These are phyloP conservation scores for Rhea pennata DNA, from an alignment of 2,113 vertebrate genomes.

Conservation along the genomic window DNA sequence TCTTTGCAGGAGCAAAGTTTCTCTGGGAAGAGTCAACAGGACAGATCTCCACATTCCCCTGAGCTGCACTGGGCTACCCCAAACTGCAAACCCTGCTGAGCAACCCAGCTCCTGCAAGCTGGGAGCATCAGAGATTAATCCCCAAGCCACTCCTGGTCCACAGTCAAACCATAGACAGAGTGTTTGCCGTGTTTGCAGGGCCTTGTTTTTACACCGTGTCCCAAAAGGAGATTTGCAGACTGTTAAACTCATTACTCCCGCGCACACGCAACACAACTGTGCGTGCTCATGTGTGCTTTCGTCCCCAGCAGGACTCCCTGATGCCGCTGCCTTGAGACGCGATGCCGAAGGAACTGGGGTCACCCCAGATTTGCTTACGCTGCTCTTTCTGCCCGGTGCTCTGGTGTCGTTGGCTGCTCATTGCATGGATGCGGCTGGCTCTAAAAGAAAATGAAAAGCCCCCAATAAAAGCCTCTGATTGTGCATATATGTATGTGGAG, in stretches of 20 bases:
- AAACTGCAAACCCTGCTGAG: no score
- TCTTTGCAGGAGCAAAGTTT: background rate
- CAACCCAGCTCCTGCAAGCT: background rate
- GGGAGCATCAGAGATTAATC: no score
- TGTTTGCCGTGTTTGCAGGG: background rate
- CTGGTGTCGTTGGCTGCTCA: rapidly evolving
- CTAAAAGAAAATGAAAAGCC: background rate
- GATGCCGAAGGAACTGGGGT: background rate
- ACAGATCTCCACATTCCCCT: background rate
- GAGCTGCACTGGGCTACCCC: background rate
- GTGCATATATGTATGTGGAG: background rate
- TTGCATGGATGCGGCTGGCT: rapidly evolving
- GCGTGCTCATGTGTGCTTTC: rapidly evolving
- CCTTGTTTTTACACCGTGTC: rapidly evolving
- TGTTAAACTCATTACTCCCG: background rate
- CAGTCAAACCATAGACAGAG: background rate
- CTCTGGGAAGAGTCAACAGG: background rate
- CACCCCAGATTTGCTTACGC: background rate
- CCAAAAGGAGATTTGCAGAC: background rate
- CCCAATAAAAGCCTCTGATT: background rate
- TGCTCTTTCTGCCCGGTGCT: background rate
- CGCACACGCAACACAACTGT: rapidly evolving
- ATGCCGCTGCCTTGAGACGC: background rate
- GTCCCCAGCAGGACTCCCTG: rapidly evolving
- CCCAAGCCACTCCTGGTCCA: background rate